phyloP scores from a whole-genome alignment of 2,113 vertebrate species.

The Bos indicus region DNA sequence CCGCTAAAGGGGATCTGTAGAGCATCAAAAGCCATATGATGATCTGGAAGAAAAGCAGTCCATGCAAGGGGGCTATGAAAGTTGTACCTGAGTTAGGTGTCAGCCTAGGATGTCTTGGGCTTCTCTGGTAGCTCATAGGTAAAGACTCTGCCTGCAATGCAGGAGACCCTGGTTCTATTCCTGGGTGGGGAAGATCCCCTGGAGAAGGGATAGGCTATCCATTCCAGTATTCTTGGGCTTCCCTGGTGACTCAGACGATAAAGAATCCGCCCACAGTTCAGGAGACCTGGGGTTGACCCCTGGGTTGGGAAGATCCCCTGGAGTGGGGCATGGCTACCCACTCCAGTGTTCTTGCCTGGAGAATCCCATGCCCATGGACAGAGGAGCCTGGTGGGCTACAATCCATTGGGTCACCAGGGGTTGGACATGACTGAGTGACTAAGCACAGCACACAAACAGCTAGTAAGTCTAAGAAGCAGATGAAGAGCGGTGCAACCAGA shows the following conservation, averaged over 20 bases:
- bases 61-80: background rate
- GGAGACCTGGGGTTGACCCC: background rate
- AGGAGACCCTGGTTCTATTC: background rate
- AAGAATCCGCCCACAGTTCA: background rate
- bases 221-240: background rate
- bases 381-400: background rate
- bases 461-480: background rate
- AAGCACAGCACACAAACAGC: background rate
- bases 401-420: background rate
- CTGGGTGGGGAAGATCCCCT: background rate
- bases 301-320: background rate
- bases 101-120: background rate
- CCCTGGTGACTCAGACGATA: background rate
- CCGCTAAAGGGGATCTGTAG: background rate
- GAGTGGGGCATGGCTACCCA: background rate
- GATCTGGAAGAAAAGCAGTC: background rate
- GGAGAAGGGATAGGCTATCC: background rate
- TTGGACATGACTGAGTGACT: background rate
- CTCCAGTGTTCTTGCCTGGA: background rate
- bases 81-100: background rate
- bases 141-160: background rate
- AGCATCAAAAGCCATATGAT: background rate
- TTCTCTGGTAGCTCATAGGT: background rate
- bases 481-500: background rate
- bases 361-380: background rate